Conservation (phyloP, 2,113 vertebrate species). For the Panthera tigris region DNA sequence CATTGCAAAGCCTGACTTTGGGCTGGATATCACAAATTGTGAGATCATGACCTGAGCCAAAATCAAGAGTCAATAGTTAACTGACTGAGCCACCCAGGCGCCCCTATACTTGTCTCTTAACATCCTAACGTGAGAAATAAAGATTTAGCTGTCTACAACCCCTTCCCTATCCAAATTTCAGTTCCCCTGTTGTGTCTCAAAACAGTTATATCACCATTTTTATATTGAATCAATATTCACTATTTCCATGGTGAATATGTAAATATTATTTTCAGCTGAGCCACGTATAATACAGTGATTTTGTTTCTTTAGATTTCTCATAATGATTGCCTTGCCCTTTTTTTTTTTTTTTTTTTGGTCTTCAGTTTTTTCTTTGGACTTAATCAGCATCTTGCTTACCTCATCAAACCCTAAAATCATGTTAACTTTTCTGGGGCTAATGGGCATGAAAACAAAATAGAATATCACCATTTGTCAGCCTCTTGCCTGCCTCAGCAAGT, state of each 20-base stretch:
- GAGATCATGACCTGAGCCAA: no score
- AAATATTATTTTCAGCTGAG: neutral
- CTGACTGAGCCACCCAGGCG: no score
- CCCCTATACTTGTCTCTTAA: neutral
- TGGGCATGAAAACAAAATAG: slow-evolving; percentile 18
- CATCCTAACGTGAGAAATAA: neutral
- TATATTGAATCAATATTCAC: neutral
- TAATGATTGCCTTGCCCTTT: neutral
- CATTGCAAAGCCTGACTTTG: no score
- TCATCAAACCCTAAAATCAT: neutral
- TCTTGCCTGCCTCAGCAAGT: neutral
- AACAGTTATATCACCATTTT: neutral
- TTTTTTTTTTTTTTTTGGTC: neutral
- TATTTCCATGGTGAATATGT: neutral
- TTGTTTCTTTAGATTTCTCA: neutral
- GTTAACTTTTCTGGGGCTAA: neutral
- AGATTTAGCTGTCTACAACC: neutral
- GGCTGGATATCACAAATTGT: no score
- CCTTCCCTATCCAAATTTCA: neutral
- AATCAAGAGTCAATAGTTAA: no score
- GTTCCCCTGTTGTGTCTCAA: neutral
- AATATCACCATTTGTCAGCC: neutral
- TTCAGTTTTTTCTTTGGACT: neutral
- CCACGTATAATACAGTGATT: neutral
- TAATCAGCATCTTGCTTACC: neutral